Conservation (phyloP, 37 sponge, comb jelly and placozoan species). For the Cliona cf. orientalis region DNA sequence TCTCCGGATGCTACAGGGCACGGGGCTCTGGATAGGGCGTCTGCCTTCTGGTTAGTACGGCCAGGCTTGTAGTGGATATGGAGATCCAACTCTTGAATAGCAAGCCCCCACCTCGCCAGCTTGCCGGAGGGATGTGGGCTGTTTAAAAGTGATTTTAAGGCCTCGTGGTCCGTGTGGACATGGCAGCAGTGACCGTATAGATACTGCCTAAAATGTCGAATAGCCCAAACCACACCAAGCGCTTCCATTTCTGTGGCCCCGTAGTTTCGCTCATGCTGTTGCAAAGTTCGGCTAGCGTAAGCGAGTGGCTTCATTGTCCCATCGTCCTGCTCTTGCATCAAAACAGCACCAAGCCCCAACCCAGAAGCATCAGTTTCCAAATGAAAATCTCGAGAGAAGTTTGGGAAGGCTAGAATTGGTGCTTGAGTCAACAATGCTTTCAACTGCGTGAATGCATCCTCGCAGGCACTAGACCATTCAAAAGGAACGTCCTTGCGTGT, state of each 20-base stretch:
- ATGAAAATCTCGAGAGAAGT: slow-evolving; percentile 19
- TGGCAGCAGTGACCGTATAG: slow-evolving; percentile 61
- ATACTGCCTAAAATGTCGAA: slow-evolving; percentile 63
- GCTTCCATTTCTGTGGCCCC: slow-evolving; percentile 67
- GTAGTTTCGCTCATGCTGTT: slow-evolving; percentile 56
- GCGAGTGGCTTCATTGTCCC: slow-evolving; percentile 29
- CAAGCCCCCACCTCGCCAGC: slow-evolving; percentile 67
- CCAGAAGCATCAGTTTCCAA: slow-evolving; percentile 73
- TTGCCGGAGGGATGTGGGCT: slow-evolving; percentile 72
- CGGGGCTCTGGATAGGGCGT: slow-evolving; percentile 54
- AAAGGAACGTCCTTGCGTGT: slow-evolving; percentile 41
- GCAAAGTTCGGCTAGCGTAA: slow-evolving; percentile 65
- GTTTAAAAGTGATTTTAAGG: slow-evolving; percentile 58
- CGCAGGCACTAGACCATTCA: slow-evolving; percentile 37
- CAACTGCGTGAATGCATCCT: slow-evolving; percentile 50
- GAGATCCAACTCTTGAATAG: slow-evolving; percentile 51
- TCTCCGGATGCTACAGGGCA: neutral
- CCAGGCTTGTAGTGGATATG: slow-evolving; percentile 38
- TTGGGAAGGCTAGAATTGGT: slow-evolving; percentile 50
- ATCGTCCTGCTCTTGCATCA: slow-evolving; percentile 55
- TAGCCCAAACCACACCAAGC: slow-evolving; percentile 71
- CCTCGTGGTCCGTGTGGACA: slow-evolving; percentile 67
- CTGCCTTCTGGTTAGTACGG: slow-evolving; percentile 46
- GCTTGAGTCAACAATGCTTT: slow-evolving; percentile 36
- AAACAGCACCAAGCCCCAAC: slow-evolving; percentile 57